Evolutionary conservation across 2,888 invertebrate species (phyloP).

Genomic region (Aporophyla lueneburgensis): DNA sequence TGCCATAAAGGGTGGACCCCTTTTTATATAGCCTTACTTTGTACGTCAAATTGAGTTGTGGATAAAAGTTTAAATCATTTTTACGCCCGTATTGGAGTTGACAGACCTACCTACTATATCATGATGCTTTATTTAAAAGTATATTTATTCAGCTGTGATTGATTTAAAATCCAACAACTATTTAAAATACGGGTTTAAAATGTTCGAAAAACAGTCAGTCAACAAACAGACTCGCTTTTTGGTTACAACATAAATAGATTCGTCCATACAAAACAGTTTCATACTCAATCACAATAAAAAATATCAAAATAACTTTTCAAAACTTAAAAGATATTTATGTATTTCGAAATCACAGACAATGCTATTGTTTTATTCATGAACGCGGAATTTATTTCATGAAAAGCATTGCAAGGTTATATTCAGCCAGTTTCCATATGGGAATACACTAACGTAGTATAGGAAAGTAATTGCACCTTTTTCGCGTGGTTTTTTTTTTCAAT

Average conservation of each 20-base stretch:
- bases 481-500: conserved; percentile 71
- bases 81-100: background rate
- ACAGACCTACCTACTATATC: background rate
- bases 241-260: background rate
- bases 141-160: background rate
- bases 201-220: background rate
- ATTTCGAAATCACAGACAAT: conserved; percentile 32
- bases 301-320: conserved; percentile 12
- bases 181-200: background rate
- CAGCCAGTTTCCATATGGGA: conserved; percentile 61
- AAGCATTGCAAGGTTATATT: conserved; percentile 43
- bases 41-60: conserved; percentile 20
- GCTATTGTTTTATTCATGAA: conserved; percentile 51
- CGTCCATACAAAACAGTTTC: background rate
- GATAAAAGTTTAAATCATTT: conserved; percentile 19
- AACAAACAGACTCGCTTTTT: background rate
- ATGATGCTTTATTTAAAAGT: conserved; percentile 4
- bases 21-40: conserved; percentile 21
- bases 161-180: background rate
- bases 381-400: conserved; percentile 47
- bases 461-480: conserved; percentile 69
- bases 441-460: conserved; percentile 67
- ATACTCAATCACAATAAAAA: background rate
- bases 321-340: conserved; percentile 9
- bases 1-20: no score